phyloP scores from a whole-genome alignment of 2,888 invertebrate genomes.

The Cynaeus angustus region DNA sequence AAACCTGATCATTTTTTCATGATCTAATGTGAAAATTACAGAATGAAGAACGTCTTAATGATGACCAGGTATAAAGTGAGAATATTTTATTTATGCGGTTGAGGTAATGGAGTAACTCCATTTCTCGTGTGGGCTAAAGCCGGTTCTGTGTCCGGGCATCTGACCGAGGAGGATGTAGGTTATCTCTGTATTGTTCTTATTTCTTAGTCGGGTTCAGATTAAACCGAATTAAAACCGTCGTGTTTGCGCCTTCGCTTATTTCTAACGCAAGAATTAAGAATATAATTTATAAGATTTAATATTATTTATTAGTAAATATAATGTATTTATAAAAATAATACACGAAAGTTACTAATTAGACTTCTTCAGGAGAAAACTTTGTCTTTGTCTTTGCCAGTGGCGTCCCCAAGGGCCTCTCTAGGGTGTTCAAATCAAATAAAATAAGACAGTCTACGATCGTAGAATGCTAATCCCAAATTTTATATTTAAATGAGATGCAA shows the following conservation, averaged over 20 bases:
- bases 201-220: slow-evolving; percentile 53
- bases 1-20: too few species aligned
- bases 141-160: slow-evolving; percentile 55
- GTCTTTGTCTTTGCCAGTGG: slow-evolving; percentile 48
- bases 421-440: slow-evolving; percentile 17
- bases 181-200: slow-evolving; percentile 65
- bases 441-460: slow-evolving; percentile 2
- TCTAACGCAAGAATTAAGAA: slow-evolving; percentile 8
- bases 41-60: not conserved
- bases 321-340: too few species aligned
- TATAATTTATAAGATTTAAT: not conserved
- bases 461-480: slow-evolving; percentile 31
- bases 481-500: slow-evolving; percentile 41
- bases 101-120: slow-evolving; percentile 5
- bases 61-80: not conserved
- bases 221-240: slow-evolving; percentile 41
- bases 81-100: slow-evolving; percentile 8
- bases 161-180: slow-evolving; percentile 65
- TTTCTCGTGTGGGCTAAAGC: slow-evolving; percentile 44
- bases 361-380: slow-evolving; percentile 17
- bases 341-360: too few species aligned
- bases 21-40: not conserved
- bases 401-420: slow-evolving; percentile 41
- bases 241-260: slow-evolving; percentile 28
- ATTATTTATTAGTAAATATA: too few species aligned